phyloP scores from a whole-genome alignment of 2,113 vertebrate genomes.

The Uria aalge region DNA sequence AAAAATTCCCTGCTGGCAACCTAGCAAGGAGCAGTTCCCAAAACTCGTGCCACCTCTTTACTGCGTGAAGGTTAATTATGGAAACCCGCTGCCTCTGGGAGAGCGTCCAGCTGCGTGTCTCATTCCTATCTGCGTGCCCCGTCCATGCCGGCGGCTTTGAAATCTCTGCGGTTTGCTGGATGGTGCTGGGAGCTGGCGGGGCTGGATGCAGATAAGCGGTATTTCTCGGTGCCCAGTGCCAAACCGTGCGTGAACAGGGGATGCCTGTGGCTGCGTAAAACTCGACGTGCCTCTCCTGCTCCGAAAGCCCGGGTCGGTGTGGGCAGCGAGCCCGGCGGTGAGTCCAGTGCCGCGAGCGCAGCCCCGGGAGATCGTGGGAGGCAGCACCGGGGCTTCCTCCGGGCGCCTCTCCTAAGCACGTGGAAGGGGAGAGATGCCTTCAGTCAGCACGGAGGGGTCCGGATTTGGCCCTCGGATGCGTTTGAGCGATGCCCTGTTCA shows the following conservation, averaged over 20 bases:
- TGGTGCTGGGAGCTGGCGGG: not conserved
- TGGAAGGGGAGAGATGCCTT: not conserved
- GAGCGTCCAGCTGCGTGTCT: not conserved
- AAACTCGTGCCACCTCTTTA: not conserved
- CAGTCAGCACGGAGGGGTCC: accelerated
- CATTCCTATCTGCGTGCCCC: not conserved
- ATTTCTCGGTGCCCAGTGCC: not conserved
- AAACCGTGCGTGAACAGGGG: accelerated
- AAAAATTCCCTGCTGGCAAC: not conserved
- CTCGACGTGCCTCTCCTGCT: accelerated
- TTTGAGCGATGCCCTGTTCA: not conserved
- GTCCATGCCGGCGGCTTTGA: not conserved
- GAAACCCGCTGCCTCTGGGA: not conserved
- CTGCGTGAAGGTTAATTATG: constrained; percentile 3
- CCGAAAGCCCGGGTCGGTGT: accelerated
- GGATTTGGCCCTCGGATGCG: too few relatives aligned
- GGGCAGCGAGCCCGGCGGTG: not conserved
- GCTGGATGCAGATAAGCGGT: not conserved
- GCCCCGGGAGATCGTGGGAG: not conserved
- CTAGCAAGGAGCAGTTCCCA: not conserved
- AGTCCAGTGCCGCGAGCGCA: not conserved
- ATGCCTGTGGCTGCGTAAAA: not conserved
- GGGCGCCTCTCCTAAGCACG: accelerated
- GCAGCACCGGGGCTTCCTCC: accelerated
- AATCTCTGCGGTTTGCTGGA: not conserved